phyloP scores from a whole-genome alignment of 2,797 vertebrate genomes.

The Mormyrus proboscirostris region DNA sequence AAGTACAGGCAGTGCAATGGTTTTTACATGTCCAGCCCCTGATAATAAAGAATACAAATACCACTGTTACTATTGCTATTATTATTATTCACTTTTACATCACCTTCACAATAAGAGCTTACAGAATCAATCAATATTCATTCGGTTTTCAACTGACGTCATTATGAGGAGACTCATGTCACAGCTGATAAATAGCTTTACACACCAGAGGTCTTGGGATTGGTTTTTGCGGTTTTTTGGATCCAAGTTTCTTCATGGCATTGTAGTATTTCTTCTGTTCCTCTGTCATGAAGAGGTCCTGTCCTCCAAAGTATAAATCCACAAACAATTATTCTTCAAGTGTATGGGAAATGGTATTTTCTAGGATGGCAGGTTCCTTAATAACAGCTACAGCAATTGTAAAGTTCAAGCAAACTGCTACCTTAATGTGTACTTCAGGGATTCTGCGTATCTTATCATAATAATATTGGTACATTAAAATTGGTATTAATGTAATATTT shows the following conservation, averaged over 20 bases:
- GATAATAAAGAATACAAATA: background rate
- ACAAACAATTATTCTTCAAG: constrained; percentile 30
- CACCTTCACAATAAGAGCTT: background rate
- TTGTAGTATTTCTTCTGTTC: constrained; percentile 98
- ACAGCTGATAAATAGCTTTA: background rate
- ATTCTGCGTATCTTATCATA: background rate
- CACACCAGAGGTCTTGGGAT: constrained; percentile 81
- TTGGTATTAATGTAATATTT: background rate
- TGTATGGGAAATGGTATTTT: background rate
- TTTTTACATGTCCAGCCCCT: background rate
- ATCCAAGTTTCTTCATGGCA: constrained; percentile 93
- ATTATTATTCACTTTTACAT: background rate
- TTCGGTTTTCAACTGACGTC: background rate
- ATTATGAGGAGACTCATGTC: background rate
- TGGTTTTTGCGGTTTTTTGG: constrained; percentile 91
- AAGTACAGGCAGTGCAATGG: background rate
- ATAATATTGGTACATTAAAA: background rate
- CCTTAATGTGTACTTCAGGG: background rate
- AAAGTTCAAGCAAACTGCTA: background rate
- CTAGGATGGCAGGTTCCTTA: background rate
- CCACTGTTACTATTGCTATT: background rate
- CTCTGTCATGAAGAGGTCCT: constrained; percentile 94
- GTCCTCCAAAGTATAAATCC: constrained; percentile 80
- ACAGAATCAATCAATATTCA: background rate
- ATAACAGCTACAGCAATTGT: background rate